These are phyloP conservation scores for Baryphthengus martii DNA, from an alignment of 2,113 vertebrate species.

Conservation along the genomic window DNA sequence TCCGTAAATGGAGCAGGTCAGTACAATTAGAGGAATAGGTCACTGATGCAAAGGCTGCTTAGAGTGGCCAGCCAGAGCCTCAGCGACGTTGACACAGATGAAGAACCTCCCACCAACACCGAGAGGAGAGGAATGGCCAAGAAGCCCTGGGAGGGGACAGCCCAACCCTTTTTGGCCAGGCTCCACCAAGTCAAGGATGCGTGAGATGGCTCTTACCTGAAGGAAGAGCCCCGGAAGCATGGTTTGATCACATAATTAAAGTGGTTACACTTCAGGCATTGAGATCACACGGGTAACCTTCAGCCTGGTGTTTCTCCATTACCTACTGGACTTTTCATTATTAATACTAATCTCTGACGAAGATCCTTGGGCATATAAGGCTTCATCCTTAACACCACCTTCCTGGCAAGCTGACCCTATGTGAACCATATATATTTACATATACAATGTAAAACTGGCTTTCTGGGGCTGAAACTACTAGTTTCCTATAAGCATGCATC, in stretches of 20 bases:
- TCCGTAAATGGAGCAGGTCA: not conserved
- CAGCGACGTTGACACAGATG: fast-evolving
- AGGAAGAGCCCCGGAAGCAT: not conserved
- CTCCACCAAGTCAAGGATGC: not conserved
- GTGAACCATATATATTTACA: not conserved
- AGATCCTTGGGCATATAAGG: conserved; percentile 2
- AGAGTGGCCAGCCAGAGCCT: not conserved
- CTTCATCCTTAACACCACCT: not conserved
- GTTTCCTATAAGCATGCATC: not conserved
- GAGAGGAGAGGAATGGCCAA: not conserved
- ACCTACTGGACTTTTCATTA: not conserved
- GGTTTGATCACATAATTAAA: not conserved
- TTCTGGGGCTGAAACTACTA: not conserved
- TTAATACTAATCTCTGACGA: not conserved
- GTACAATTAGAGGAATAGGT: not conserved
- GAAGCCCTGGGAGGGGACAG: not conserved
- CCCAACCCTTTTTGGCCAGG: not conserved
- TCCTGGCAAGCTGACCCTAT: not conserved
- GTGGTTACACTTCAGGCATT: not conserved
- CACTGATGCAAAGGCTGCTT: not conserved
- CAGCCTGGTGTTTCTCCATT: not conserved
- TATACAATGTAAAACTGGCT: not conserved
- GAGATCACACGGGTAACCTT: not conserved
- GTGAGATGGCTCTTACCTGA: not conserved
- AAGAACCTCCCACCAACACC: not conserved